A percentile compares a stretch with the other conserved stretches of the same genome.
Evolutionary conservation across 2,888 invertebrate species (phyloP).

Genomic region (Scotopteryx bipunctaria): DNA sequence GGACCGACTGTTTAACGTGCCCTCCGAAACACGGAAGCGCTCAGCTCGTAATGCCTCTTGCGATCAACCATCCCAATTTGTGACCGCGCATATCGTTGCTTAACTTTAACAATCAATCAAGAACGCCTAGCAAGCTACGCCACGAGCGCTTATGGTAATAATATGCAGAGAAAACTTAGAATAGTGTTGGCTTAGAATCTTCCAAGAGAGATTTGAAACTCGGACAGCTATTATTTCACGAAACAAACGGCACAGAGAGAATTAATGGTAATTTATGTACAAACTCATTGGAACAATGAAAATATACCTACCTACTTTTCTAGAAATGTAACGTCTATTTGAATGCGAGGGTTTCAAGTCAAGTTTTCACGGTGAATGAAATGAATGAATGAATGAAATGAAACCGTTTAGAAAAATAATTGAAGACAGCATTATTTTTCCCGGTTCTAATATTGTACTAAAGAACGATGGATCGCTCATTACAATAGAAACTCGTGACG

Average conservation of each 20-base stretch:
- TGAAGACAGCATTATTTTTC: too few relatives aligned
- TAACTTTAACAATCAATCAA: too few relatives aligned
- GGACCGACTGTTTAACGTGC: too few relatives aligned
- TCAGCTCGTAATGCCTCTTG: too few relatives aligned
- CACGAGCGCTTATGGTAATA: not conserved
- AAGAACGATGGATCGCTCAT: too few relatives aligned
- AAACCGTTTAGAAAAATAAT: too few relatives aligned
- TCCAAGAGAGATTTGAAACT: constrained; percentile 6
- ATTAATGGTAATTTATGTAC: constrained; percentile 34
- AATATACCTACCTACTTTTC: constrained; percentile 33
- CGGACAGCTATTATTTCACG: constrained; percentile 16
- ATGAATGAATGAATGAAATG: not conserved
- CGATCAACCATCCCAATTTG: too few relatives aligned
- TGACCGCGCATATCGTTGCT: too few relatives aligned
- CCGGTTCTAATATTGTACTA: too few relatives aligned
- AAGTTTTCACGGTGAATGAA: not conserved
- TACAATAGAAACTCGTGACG: too few relatives aligned
- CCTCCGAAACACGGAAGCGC: too few relatives aligned
- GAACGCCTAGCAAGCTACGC: too few relatives aligned
- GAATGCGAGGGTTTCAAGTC: constrained; percentile 23
- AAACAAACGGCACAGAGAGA: constrained; percentile 12
- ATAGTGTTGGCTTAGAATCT: not conserved
- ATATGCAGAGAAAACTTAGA: constrained; percentile 1
- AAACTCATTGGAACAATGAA: constrained; percentile 36
- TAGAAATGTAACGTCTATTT: constrained; percentile 25